Base-by-base conservation (phyloP, 1,140 invertebrate genomes). In the Platyura marginata region DNA sequence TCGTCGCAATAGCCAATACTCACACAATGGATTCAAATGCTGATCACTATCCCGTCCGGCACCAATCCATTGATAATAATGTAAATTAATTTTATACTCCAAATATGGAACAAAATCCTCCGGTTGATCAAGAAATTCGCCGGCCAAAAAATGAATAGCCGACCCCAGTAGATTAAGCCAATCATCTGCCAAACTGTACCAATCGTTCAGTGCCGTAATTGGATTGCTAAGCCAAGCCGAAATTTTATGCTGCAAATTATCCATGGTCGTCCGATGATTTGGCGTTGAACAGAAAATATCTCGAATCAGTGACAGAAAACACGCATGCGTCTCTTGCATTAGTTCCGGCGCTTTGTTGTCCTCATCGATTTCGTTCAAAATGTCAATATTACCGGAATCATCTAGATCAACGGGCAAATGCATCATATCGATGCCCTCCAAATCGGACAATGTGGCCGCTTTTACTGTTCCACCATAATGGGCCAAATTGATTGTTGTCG, bases 51-150 rank as follows among this genome's bases (percentile, higher is more conserved):
- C 91, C 21, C 90, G 69, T 0, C 90, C 89, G n/a, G 85, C 85
- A 1, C 89, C 91, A 42, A 94, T 95, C 91, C 91, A 95, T 49
- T 91, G 85, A 63, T 91, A 95, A 43, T 77, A 70, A 55, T 76
- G 61, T 44, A 71, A 47, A 58, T 55, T 34, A 37, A 68, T 75
- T 59, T 94, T 91, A 56, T 84, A 91, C 59, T 94, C 89, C 42
- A 96, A 70, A 51, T 89, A 93, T 3, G 91, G 90, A 3, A 94
- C 86, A 66, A 90, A 89, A 49, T 93, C 89, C 36, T 85, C 78
- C 13, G 89, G 82, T 47, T 80, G 72, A 41, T 81, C 80, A 45
- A 76, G 67, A 49, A 79, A 77, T 56, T 92, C 86, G 3, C 90
- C 90, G 15, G 85, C 79, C 15, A 95, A 63, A 59, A 93, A 94